Percentiles rank a stretch among this genome's conserved stretches.
Evolutionary conservation across 53 echinoderm and acorn worm genomes (phyloP).

Genomic region (Echinometra lucunter): DNA sequence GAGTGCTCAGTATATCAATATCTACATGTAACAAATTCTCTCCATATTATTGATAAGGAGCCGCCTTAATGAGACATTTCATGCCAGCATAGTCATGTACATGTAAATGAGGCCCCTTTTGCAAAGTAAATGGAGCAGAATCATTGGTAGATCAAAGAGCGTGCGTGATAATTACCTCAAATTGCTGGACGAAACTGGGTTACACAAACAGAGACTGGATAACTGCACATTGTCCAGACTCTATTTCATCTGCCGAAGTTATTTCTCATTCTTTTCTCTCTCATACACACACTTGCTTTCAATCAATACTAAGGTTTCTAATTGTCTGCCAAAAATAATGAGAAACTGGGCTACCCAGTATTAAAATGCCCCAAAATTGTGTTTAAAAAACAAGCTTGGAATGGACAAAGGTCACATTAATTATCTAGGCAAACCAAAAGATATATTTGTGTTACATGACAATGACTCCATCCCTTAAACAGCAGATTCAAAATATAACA

Average conservation of each 20-base stretch:
- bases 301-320: background rate
- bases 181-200: background rate
- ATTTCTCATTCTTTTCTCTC: background rate
- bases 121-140: constrained; percentile 12
- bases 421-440: background rate
- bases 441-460: background rate
- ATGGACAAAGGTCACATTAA: background rate
- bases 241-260: constrained; percentile 31
- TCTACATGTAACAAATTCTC: background rate
- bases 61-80: background rate
- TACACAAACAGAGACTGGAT: constrained; percentile 33
- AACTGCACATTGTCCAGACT: constrained; percentile 19
- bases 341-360: background rate
- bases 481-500: background rate
- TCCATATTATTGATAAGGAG: background rate
- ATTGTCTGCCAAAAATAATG: constrained; percentile 24
- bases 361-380: background rate
- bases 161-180: constrained; percentile 48
- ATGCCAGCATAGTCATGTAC: background rate
- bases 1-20: background rate
- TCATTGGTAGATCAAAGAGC: background rate
- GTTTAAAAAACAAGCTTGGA: background rate
- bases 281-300: background rate
- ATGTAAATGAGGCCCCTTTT: background rate
- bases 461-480: background rate